A percentile compares a stretch with the other conserved stretches of the same genome.
Conservation (phyloP, 2,113 vertebrate species). For the Eurystomus gularis region DNA sequence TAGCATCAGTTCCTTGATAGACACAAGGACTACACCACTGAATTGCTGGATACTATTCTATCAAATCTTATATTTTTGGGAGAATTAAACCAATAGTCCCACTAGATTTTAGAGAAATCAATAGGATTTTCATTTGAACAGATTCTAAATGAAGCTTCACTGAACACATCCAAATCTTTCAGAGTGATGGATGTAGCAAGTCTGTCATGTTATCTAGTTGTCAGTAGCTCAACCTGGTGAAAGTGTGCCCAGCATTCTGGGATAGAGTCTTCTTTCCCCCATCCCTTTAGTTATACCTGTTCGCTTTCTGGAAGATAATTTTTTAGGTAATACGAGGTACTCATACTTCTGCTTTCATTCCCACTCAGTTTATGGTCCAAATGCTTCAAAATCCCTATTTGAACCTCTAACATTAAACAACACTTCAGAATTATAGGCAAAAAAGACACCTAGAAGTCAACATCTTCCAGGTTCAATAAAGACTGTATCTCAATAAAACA, state of each 20-base stretch:
- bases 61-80: not conserved
- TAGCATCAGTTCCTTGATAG: not conserved
- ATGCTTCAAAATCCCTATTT: not conserved
- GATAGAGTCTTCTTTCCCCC: not conserved
- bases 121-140: not conserved
- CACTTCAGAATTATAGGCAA: not conserved
- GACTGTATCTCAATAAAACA: not conserved
- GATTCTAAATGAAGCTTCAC: not conserved
- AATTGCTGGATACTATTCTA: not conserved
- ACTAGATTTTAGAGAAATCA: not conserved
- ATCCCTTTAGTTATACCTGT: not conserved
- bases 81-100: not conserved
- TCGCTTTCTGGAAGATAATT: not conserved
- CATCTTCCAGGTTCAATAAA: not conserved
- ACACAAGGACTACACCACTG: not conserved
- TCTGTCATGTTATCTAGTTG: not conserved
- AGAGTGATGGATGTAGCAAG: not conserved
- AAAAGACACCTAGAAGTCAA: not conserved
- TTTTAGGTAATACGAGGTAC: not conserved
- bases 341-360: not conserved
- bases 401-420: not conserved
- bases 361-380: not conserved
- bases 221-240: not conserved
- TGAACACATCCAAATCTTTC: not conserved
- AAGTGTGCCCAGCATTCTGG: not conserved